Evolutionary conservation across 2,888 invertebrate genomes (phyloP), one percentile per base, ranked within the genome.

Genomic region (Tetrapedia diversipes): DNA sequence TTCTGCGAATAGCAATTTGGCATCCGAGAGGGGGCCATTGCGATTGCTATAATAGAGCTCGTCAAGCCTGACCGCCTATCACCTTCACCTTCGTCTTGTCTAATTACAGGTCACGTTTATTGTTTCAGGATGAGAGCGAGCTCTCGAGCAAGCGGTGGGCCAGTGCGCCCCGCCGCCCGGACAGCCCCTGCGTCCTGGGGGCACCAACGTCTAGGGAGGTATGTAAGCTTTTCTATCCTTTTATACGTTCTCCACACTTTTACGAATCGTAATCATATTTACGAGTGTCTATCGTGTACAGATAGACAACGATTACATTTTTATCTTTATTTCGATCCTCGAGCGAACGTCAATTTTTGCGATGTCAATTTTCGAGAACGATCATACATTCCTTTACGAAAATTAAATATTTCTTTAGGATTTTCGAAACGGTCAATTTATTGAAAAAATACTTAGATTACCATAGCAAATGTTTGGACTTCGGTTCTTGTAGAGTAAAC

Each of bases 81-180:
- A 77, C 84, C 81, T 84, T 84, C 80, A 84, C 79, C 81, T 84
- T 81, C 82, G 84, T 79, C 78, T 82, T 83, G 83, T 84, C 81
- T 84, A 84, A 84, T 84, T 84, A 75, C 84, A 79, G 84, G 82
- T 84, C 81, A 60, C 84, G 76, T 84, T 84, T 88, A 90, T 92
- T 93, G 87, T 94, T 94, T 14, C 92, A 95, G 95, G 95, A 95
- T 94, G 95, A 94, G 91, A 94, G 94, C 92, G 94, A 94, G 93
- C 92, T 93, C 91, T 92, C 92, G 94, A 95, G 94, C 94, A 94
- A 93, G 94, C 93, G 94, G 94, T 94, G 94, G 94, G 93, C 92
- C 92, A 93, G 92, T 92, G 94, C 93, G 94, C 94, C 93, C 93
- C 94, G 93, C 94, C 94, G 92, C 95, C 95, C 91, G 87, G 91